Base-by-base conservation (phyloP, 2,113 vertebrate genomes). In the Cairina moschata region DNA sequence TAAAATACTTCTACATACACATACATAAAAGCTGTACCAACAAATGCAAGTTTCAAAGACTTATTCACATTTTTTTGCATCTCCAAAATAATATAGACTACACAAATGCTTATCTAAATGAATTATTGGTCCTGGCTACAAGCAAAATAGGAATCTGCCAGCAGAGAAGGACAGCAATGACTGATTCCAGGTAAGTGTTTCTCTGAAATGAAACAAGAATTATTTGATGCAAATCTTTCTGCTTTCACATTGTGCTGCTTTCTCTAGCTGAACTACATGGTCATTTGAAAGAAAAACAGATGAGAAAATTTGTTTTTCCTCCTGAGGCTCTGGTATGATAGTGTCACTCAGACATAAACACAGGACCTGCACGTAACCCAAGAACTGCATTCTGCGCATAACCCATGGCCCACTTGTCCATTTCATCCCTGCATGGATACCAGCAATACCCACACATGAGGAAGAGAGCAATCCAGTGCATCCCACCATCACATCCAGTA, bases 151-250 rank as follows among this genome's bases (percentile, higher is more conserved):
- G 95, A 97, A 94, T 80, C 78, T 94, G 84, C 88, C 81, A 91
- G 44, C 56, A 82, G 92, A 93, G 67, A 83, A 96, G 56, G 91
- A 58, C 36, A 81, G 83, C 74, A 92, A 60, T 97, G 95, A 93
- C 88, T 85, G 68, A 95, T 88, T 88, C 50, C 87, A 82, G 32
- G n/a, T 69, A 90, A 86, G 44, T 42, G 65, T 90, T 97, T 94
- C 55, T 90, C 71, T 95, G 88, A 96, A 86, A 86, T 54, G 17
- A 58, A 94, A 76, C 2, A 5, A 74, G 80, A 56, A 4, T 11
- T 85, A 55, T 97, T 95, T 96, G 83, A 60, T 93, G 90, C 54
- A 97, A 97, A 97, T 96, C 71, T 82, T 40, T 75, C 83, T 59
- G 22, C 54, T 88, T 97, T 68, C 76, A 77, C 76, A 73, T 96